Conservation (phyloP, 2,888 invertebrate genomes). For the Tetramorium bicarinatum region DNA sequence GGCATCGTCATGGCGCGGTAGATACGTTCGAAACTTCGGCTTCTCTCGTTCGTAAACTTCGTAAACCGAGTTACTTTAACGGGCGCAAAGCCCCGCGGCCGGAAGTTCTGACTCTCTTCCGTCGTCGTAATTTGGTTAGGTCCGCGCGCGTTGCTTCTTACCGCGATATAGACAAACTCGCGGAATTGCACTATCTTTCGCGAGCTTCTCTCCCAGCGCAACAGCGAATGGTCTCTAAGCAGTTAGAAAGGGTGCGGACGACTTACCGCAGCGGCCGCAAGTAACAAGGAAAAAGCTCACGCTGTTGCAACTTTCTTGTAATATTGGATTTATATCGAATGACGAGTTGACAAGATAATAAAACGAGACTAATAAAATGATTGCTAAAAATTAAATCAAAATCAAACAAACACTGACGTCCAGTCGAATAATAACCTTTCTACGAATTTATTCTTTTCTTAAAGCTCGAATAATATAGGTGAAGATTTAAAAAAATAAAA, state of each 20-base stretch:
- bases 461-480: not conserved
- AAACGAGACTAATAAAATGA: slow-evolving; percentile 21
- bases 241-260: slow-evolving; percentile 23
- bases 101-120: slow-evolving; percentile 69
- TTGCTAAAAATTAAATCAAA: not conserved
- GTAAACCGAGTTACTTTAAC: slow-evolving; percentile 80
- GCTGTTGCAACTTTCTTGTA: slow-evolving; percentile 3
- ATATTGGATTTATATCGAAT: slow-evolving; percentile 32
- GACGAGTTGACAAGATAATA: slow-evolving; percentile 18
- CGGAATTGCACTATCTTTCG: slow-evolving; percentile 74
- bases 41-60: slow-evolving; percentile 72
- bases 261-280: slow-evolving; percentile 13
- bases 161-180: slow-evolving; percentile 63
- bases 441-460: no score
- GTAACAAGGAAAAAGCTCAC: slow-evolving; percentile 21
- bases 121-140: slow-evolving; percentile 74
- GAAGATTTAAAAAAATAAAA: not conserved
- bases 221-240: slow-evolving; percentile 31
- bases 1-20: slow-evolving; percentile 50
- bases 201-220: slow-evolving; percentile 3
- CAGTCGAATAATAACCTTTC: not conserved
- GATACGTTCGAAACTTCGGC: slow-evolving; percentile 69
- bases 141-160: slow-evolving; percentile 65
- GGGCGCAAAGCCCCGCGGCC: slow-evolving; percentile 62
- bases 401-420: not conserved